A percentile compares a stretch with the other conserved stretches of the same genome.
Conservation (phyloP, 2,797 vertebrate species). For the Pristis pectinata region DNA sequence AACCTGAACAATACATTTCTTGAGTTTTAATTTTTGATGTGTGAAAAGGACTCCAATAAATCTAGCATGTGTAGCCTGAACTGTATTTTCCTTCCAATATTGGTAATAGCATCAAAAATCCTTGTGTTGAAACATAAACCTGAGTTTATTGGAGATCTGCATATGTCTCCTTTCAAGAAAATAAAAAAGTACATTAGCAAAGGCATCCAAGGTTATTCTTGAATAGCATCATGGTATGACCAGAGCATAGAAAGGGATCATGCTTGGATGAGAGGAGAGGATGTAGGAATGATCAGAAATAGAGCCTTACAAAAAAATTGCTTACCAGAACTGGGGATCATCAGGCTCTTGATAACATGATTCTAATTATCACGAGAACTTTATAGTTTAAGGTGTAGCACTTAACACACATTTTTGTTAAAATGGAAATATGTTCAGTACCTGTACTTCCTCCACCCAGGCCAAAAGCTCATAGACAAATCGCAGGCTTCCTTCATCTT, state of each 20-base stretch:
- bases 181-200: neutral
- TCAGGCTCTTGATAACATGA: neutral
- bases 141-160: neutral
- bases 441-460: conserved; percentile 97
- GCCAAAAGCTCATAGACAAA: conserved; percentile 94
- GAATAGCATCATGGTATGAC: neutral
- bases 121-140: neutral
- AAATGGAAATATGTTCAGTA: conserved; percentile 43
- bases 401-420: neutral
- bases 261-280: neutral
- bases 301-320: neutral
- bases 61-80: neutral
- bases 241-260: neutral
- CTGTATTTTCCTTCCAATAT: neutral
- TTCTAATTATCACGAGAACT: neutral
- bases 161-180: neutral
- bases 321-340: neutral
- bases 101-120: neutral
- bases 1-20: neutral
- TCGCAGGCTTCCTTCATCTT: conserved; percentile 89
- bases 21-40: neutral
- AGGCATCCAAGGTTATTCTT: neutral
- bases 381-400: neutral
- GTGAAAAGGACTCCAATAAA: neutral
- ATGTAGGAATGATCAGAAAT: neutral